Evolutionary conservation across 2,113 vertebrate genomes (phyloP), one percentile per base, ranked within the genome.

Genomic region (Tachysurus vachellii): DNA sequence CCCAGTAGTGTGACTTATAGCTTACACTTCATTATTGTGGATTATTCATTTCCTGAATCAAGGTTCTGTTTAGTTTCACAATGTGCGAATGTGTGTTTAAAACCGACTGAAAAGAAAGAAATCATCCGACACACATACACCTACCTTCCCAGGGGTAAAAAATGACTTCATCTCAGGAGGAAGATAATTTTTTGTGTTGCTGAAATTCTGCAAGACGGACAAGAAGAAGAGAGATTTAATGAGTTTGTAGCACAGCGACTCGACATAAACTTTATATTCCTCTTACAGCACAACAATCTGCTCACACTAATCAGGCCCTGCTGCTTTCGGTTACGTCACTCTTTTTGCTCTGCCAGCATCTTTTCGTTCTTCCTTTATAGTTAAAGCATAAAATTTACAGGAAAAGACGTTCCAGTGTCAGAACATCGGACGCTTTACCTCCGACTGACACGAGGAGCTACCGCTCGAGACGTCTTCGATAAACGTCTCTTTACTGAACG

Each of bases 151-250:
- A 87, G 97, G 97, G 83, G 97, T 97, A 89, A 99, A 99, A 94
- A 99, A 98, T 0, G 97, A 94, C 92, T 99, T 99, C 97, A 99
- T 98, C 95, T 99, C 98, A 54, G 97, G 95, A 89, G 98, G 98
- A 90, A 99, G 96, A 68, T 98, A 99, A 92, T 99, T 98, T 96
- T 99, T 99, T 92, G 97, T 98, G 94, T 99, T 99, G 94, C 96
- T 99, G 92, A 99, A 98, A 93, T 99, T 99, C 98, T 99, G 93
- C 66, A 94, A 91, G 2, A 9, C 0, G 73, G 28, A 13, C 13
- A 53, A 10, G 82, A 44, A 88, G 19, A 88, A 1, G 0, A 50
- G 50, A 57, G 31, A 10, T 5, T 86, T 85, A 64, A 50, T 11
- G 36, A 13, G 61, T 1, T 19, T 50, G 5, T 13, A 76, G 68